These are phyloP conservation scores for Drosophila pectinifera DNA, from an alignment of 1,140 invertebrate species.

Conservation along the genomic window DNA sequence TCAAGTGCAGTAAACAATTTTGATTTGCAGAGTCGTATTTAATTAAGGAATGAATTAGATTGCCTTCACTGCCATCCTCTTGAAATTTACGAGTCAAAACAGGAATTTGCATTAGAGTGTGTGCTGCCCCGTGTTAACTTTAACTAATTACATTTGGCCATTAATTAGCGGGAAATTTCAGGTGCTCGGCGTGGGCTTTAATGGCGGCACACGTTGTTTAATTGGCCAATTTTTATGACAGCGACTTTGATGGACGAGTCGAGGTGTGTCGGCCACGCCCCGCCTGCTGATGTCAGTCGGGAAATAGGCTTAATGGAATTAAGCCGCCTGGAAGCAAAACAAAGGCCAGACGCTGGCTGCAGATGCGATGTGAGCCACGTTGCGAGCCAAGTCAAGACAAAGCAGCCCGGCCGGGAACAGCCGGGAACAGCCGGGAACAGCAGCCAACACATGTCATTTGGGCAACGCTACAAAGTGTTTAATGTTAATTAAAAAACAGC, in stretches of 20 bases:
- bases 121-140: background rate
- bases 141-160: conserved; percentile 53
- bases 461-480: conserved; percentile 68
- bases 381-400: conserved; percentile 29
- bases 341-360: conserved; percentile 12
- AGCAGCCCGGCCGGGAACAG: conserved; percentile 29
- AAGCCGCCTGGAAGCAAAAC: conserved; percentile 26
- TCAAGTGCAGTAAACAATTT: conserved; percentile 25
- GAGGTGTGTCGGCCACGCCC: conserved; percentile 23
- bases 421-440: conserved; percentile 7
- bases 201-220: conserved; percentile 35
- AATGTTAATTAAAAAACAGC: conserved; percentile 81
- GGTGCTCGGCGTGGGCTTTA: conserved; percentile 15
- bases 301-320: conserved; percentile 58
- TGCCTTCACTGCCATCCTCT: background rate
- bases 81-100: conserved; percentile 3
- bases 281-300: conserved; percentile 49
- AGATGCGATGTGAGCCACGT: conserved; percentile 12
- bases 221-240: conserved; percentile 60
- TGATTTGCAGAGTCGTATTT: conserved; percentile 31
- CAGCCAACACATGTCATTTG: conserved; percentile 73
- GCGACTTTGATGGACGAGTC: conserved; percentile 56
- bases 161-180: conserved; percentile 39
- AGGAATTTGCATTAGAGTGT: conserved; percentile 10
- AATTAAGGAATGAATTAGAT: conserved; percentile 33